phyloP scores from a whole-genome alignment of 2,113 vertebrate genomes.

The Hemibagrus wyckioides region DNA sequence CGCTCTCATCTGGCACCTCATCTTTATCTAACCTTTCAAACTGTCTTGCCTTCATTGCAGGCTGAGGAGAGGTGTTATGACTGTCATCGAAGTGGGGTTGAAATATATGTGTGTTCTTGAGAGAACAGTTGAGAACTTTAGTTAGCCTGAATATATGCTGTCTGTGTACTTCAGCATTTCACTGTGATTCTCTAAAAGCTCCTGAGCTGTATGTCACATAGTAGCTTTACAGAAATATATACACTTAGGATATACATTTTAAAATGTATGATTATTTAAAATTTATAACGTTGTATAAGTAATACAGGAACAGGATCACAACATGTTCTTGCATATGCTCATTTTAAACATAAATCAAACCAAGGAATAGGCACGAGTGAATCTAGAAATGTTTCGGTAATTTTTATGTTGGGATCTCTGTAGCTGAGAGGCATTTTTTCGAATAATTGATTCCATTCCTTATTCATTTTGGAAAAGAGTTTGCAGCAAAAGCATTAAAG shows the following conservation, averaged over 20 bases:
- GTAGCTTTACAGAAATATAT: too few species aligned
- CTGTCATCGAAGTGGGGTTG: not conserved
- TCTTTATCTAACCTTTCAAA: slow-evolving; percentile 43
- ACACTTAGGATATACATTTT: too few species aligned
- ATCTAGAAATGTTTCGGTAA: too few species aligned
- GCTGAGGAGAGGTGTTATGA: not conserved
- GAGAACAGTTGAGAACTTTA: not conserved
- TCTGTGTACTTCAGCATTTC: not conserved
- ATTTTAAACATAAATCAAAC: too few species aligned
- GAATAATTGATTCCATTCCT: not conserved
- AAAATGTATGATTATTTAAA: too few species aligned
- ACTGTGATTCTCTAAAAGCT: not conserved
- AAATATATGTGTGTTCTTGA: not conserved
- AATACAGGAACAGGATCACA: too few species aligned
- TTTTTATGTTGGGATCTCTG: not conserved
- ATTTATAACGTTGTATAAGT: too few species aligned
- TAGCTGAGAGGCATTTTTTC: not conserved
- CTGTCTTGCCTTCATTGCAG: slow-evolving; percentile 24
- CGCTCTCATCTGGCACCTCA: slow-evolving; percentile 36
- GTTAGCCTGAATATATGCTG: not conserved
- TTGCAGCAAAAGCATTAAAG: not conserved
- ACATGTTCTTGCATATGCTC: too few species aligned
- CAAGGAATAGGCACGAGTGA: too few species aligned
- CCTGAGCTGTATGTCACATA: not conserved
- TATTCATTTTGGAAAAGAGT: not conserved